Conservation (phyloP, 2,113 vertebrate genomes). For the Boulengeromyrus knoepffleri region DNA sequence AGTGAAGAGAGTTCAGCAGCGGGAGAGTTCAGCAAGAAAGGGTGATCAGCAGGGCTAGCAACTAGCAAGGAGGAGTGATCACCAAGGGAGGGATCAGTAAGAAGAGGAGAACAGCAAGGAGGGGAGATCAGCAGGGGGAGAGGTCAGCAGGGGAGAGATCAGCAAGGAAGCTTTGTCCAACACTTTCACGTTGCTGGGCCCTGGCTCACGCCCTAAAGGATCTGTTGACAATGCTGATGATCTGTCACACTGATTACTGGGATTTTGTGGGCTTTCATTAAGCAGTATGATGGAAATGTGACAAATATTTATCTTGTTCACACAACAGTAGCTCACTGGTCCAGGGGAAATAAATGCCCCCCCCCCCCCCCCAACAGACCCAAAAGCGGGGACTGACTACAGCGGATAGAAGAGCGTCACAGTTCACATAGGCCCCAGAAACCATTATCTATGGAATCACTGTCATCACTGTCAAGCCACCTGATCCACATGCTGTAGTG, state of each 20-base stretch:
- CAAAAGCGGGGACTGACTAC: not conserved
- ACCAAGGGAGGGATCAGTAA: constrained; percentile 8
- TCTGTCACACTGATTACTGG: not conserved
- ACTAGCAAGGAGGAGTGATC: not conserved
- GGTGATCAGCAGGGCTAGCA: not conserved
- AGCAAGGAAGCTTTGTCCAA: not conserved
- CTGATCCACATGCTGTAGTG: not conserved
- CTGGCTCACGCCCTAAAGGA: not conserved
- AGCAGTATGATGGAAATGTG: not conserved
- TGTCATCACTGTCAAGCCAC: not conserved
- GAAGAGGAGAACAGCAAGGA: not conserved
- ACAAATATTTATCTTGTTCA: not conserved
- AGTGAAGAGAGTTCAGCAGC: no score
- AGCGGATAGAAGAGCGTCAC: not conserved
- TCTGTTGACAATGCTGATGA: not conserved
- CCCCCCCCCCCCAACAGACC: not conserved
- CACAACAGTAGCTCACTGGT: not conserved
- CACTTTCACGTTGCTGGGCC: not conserved
- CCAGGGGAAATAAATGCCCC: not conserved
- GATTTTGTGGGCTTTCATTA: not conserved
- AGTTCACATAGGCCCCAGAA: not conserved
- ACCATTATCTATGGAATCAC: not conserved
- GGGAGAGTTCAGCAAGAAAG: not conserved
- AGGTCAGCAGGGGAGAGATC: constrained; percentile 24
- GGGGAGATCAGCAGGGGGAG: not conserved